A percentile compares a stretch with the other conserved stretches of the same genome.
Evolutionary conservation across 2,888 invertebrate species (phyloP).

Genomic region (Dolichopus griseipennis): DNA sequence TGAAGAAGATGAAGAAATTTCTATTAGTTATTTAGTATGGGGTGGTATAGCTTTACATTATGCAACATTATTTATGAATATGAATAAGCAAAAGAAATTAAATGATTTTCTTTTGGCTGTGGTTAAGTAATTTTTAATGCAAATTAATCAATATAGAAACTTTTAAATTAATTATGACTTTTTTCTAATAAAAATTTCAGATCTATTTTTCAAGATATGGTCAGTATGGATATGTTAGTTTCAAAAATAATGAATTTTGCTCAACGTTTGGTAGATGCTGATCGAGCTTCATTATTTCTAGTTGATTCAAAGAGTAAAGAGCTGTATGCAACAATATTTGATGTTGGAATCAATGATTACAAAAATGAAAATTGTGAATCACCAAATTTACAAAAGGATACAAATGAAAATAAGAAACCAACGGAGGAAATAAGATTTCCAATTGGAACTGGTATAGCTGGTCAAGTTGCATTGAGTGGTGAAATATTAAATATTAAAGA

Average conservation of each 20-base stretch:
- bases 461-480: slow-evolving; percentile 71
- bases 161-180: not conserved
- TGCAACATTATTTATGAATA: slow-evolving; percentile 57
- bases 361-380: slow-evolving; percentile 25
- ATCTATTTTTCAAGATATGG: slow-evolving; percentile 81
- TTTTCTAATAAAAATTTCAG: slow-evolving; percentile 43
- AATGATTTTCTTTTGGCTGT: slow-evolving; percentile 71
- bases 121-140: slow-evolving; percentile 56
- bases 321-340: slow-evolving; percentile 75
- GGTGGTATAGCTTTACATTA: slow-evolving; percentile 62
- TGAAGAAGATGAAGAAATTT: slow-evolving; percentile 60
- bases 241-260: slow-evolving; percentile 78
- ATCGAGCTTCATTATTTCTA: slow-evolving; percentile 73
- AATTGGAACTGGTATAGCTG: slow-evolving; percentile 70
- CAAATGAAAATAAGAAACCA: slow-evolving; percentile 31
- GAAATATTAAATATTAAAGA: slow-evolving; percentile 72
- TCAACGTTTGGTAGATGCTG: slow-evolving; percentile 70
- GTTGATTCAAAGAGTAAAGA: slow-evolving; percentile 65
- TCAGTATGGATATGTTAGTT: slow-evolving; percentile 71
- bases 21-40: slow-evolving; percentile 57
- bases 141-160: not conserved
- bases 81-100: slow-evolving; percentile 61
- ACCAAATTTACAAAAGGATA: slow-evolving; percentile 25
- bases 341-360: slow-evolving; percentile 48
- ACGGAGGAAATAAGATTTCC: slow-evolving; percentile 59